Evolutionary conservation across 1,140 invertebrate species (phyloP), one percentile per base, ranked within the genome.

Genomic region (Drosophila ananassae): DNA sequence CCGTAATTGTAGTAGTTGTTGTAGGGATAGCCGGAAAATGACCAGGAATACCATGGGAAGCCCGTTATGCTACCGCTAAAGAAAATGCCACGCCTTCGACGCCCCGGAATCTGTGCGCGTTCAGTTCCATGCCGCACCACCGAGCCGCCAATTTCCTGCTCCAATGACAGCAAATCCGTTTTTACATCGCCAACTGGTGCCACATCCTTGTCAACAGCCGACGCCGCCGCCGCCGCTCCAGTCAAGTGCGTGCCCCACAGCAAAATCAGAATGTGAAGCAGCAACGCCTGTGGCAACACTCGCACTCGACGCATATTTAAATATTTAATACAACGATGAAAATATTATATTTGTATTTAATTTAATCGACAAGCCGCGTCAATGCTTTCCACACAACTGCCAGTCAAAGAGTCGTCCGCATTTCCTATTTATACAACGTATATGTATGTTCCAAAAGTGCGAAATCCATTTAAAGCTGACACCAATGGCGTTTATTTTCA

Each of bases 141-240:
- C 67, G 72, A 78, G 82, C 83, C 83, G 78, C 78, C 82, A 85
- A 85, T 85, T 85, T 85, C 82, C 82, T 87, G 82, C 83, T 85
- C 59, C 66, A 85, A 89, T 85, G 82, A 89, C 82, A 78, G 82
- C 62, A 85, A 72, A 85, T 85, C 82, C 82, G 82, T 76, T 85
- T 87, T 82, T 62, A 79, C 78, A 85, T 64, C 83, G 75, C 78
- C 82, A 85, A 75, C 82, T 85, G 82, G 78, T 64, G 83, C 83
- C 75, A 82, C 82, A 78, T 85, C 82, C 82, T 87, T 85, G 82
- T 87, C 82, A 89, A 69, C 82, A 89, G 82, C 63, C 39, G 56
- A 47, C 34, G 77, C 34, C 10, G 34, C 69, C 59, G 82, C 63
- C 39, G 56, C 41, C 24, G 77, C 78, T 63, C 61, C 81, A 87